Evolutionary conservation across 1,140 invertebrate species (phyloP).

Genomic region (Listronotus oregonensis): DNA sequence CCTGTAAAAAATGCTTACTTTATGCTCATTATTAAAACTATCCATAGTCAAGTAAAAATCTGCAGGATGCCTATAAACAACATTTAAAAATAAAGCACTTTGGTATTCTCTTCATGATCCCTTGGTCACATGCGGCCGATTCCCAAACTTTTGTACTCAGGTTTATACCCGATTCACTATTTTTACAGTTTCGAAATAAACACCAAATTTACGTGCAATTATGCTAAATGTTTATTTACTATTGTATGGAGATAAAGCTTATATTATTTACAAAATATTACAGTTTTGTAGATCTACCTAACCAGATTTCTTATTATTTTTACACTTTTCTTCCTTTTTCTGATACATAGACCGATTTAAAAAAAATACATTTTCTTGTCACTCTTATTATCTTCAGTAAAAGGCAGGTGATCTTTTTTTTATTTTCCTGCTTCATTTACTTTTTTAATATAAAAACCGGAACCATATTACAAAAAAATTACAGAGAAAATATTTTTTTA

Average conservation of each 20-base stretch:
- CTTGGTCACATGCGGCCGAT: constrained; percentile 47
- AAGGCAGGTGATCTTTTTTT: no score
- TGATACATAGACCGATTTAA: no score
- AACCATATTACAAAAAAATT: no score
- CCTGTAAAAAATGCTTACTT: constrained; percentile 1
- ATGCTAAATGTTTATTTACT: constrained; percentile 46
- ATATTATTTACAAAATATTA: constrained; percentile 35
- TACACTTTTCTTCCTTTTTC: background rate
- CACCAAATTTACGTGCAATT: constrained; percentile 48
- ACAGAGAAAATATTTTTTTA: no score
- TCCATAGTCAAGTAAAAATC: constrained; percentile 53
- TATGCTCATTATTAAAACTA: constrained; percentile 40
- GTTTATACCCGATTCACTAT: constrained; percentile 49
- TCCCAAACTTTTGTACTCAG: constrained; percentile 53
- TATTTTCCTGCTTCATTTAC: no score
- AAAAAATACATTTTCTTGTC: no score
- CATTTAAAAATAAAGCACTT: constrained; percentile 54
- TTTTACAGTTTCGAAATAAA: constrained; percentile 50
- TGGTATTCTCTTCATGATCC: constrained; percentile 54
- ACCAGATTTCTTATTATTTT: constrained; percentile 15
- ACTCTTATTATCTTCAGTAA: no score
- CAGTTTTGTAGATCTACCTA: constrained; percentile 14
- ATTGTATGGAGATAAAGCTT: constrained; percentile 50
- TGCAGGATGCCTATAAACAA: constrained; percentile 51
- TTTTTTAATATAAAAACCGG: no score